phyloP scores from a whole-genome alignment of 2,888 invertebrate species.

The Glaucopsyche alexis region DNA sequence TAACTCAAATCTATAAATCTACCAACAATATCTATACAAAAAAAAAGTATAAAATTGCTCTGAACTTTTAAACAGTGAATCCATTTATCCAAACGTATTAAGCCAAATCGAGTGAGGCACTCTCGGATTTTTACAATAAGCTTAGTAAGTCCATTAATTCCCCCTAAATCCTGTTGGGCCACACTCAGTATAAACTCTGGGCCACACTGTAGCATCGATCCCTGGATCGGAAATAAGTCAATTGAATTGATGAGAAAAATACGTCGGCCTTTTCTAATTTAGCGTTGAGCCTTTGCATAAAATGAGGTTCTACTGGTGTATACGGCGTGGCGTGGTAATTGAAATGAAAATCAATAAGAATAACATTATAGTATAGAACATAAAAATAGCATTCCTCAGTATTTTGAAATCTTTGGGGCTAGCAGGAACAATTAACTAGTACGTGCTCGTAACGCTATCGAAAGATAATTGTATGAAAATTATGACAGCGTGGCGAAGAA shows the following conservation, averaged over 20 bases:
- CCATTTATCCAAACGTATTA: conserved; percentile 9
- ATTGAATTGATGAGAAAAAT: conserved; percentile 39
- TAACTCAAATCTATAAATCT: too few species aligned
- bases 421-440: too few species aligned
- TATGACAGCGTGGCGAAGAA: too few species aligned
- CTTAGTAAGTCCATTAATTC: conserved; percentile 52
- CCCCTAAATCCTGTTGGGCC: conserved; percentile 58
- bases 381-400: too few species aligned
- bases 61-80: neutral
- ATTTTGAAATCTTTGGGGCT: too few species aligned
- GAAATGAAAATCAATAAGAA: too few species aligned
- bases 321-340: too few species aligned
- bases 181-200: conserved; percentile 39
- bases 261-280: conserved; percentile 32
- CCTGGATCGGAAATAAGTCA: conserved; percentile 39
- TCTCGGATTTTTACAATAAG: conserved; percentile 50
- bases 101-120: conserved; percentile 15
- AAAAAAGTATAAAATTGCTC: neutral
- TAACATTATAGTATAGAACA: too few species aligned
- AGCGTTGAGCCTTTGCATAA: neutral
- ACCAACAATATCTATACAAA: too few species aligned
- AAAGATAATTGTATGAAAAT: too few species aligned
- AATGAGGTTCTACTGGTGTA: too few species aligned
- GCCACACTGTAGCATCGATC: conserved; percentile 39
- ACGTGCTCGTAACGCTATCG: too few species aligned